phyloP scores from a whole-genome alignment of 2,113 vertebrate species.

The Menura novaehollandiae region DNA sequence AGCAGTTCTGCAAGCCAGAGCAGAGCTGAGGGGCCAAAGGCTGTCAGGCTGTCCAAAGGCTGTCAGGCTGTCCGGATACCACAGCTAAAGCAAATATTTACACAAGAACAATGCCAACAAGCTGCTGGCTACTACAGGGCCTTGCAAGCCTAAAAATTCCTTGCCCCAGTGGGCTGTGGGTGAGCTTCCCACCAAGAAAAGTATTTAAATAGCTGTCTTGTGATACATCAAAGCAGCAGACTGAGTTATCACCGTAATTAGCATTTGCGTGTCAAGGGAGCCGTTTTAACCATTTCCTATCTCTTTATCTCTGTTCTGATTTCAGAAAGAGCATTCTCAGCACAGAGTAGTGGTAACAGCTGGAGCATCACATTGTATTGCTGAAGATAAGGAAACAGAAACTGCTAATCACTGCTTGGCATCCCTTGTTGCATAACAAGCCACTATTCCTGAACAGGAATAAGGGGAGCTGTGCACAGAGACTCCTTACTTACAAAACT shows the following conservation, averaged over 20 bases:
- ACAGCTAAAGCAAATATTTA: background rate
- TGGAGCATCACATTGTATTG: background rate
- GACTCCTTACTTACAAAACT: background rate
- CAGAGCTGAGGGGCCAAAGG: background rate
- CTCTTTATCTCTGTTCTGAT: background rate
- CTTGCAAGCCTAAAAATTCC: background rate
- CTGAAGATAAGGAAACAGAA: background rate
- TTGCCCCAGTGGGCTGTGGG: fast-evolving
- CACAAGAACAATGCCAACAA: background rate
- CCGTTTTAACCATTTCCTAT: background rate
- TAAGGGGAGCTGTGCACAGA: background rate
- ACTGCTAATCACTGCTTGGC: background rate
- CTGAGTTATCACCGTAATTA: background rate
- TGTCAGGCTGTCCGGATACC: background rate
- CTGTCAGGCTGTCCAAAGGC: background rate
- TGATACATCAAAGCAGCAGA: background rate
- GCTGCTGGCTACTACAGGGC: background rate
- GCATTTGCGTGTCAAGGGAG: background rate
- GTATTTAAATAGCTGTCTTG: background rate
- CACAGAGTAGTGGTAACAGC: background rate
- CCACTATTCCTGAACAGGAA: background rate
- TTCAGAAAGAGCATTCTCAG: background rate
- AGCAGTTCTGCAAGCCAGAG: background rate
- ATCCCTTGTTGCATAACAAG: background rate
- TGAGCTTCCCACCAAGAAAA: background rate